Conservation (phyloP, 1,140 invertebrate species). For the Rhagoletis zephyria region DNA sequence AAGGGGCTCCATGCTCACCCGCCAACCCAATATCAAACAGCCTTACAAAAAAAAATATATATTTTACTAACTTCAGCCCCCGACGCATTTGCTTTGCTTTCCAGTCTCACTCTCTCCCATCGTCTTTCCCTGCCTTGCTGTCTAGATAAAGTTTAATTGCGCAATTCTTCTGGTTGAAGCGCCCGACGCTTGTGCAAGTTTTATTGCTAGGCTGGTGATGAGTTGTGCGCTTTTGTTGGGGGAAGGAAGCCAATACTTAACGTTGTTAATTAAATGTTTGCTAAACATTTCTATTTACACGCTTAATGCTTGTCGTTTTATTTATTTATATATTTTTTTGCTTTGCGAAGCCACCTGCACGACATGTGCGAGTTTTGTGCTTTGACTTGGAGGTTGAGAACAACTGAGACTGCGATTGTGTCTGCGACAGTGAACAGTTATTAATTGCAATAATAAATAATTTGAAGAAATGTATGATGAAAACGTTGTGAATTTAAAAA, state of each 20-base stretch:
- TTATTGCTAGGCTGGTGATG: background rate
- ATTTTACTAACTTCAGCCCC: background rate
- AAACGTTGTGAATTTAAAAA: no score
- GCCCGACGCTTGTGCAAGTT: background rate
- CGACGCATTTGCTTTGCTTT: background rate
- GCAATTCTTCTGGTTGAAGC: background rate
- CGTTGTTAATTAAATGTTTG: constrained; percentile 44
- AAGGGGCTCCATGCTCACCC: background rate
- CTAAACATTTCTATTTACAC: constrained; percentile 46
- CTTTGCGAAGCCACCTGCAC: background rate
- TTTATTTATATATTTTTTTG: no score
- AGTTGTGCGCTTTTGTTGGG: background rate
- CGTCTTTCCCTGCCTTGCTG: background rate
- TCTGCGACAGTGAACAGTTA: no score
- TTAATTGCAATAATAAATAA: no score
- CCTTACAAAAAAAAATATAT: no score
- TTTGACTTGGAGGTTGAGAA: background rate
- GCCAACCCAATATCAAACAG: background rate
- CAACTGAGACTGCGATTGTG: background rate
- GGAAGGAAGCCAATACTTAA: background rate
- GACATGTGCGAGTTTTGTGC: background rate
- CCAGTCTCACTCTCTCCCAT: background rate
- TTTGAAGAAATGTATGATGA: no score
- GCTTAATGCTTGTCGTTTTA: background rate
- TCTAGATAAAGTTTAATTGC: background rate